Base-by-base conservation (phyloP, 1,140 invertebrate genomes). In the Maconellicoccus hirsutus region DNA sequence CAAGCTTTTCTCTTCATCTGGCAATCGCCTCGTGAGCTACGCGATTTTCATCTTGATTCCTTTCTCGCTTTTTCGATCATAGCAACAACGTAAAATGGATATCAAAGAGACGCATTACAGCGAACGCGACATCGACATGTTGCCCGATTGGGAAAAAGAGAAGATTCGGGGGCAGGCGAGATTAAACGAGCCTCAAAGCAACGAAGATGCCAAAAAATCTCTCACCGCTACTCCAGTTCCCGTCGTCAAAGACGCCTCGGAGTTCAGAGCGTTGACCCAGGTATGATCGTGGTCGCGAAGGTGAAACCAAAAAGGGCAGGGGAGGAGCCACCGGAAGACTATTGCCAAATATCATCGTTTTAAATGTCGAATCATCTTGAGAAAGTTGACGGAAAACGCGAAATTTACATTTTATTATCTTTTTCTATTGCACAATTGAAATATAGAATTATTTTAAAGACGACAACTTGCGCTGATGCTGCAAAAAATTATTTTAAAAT, bases 251-350 rank as follows among this genome's bases (percentile, higher is more conserved):
- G 72, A 72, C 71, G 72, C 69, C 14, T 71, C 59, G 26, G 78
- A 78, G 71, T 81, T 81, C 71, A 75, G 78, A 72, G 79, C 80
- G 72, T 72, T 80, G 38, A 78, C 80, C 7, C 78, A 79, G 74
- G 79, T 80, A n/a, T n/a, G n/a, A n/a, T n/a, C n/a, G n/a, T n/a
- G n/a, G n/a, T n/a, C n/a, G n/a, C n/a, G n/a, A n/a, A n/a, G n/a
- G n/a, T n/a, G n/a, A n/a, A n/a, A n/a, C 69, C 79, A 80, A 73
- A 78, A 76, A 23, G 70, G 23, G 25, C 38, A 71, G n/a, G 25
- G 29, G 26, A 25, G 38, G 12, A 21, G 19, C 16, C 23, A 71
- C 38, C 23, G 23, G 29, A 33, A 59, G 23, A 21, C 70, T 16
- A 8, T 39, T 16, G 71, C 75, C 1, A 73, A 74, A 27, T 70